phyloP scores from a whole-genome alignment of 2,797 vertebrate species.

The Cetoscarus ocellatus region DNA sequence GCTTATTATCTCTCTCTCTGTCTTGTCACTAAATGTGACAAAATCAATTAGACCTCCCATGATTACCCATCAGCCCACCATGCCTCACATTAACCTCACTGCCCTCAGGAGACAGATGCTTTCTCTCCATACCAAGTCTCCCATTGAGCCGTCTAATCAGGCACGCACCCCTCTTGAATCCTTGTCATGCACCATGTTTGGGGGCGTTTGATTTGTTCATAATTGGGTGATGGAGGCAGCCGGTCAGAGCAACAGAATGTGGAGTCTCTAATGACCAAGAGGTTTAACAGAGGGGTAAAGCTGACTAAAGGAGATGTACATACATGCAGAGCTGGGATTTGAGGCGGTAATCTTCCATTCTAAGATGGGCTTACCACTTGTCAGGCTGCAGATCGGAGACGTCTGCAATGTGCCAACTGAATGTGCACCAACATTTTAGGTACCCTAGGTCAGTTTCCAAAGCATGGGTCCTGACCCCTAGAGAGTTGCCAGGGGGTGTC shows the following conservation, averaged over 20 bases:
- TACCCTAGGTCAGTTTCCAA: not conserved
- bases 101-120: not conserved
- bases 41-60: conserved; percentile 32
- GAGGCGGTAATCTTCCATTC: conserved; percentile 74
- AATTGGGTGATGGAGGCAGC: conserved; percentile 6
- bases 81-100: not conserved
- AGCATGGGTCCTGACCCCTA: too few relatives aligned
- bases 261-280: conserved; percentile 68
- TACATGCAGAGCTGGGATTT: conserved; percentile 81
- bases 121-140: not conserved
- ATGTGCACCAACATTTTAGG: conserved; percentile 18
- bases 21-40: conserved; percentile 39
- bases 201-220: conserved; percentile 19
- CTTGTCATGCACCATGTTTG: not conserved
- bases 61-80: conserved; percentile 14
- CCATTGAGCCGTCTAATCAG: not conserved
- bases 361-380: conserved; percentile 78
- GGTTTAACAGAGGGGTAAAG: conserved; percentile 73
- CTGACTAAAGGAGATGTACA: conserved; percentile 78
- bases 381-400: conserved; percentile 66
- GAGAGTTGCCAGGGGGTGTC: too few relatives aligned
- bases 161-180: not conserved
- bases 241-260: conserved; percentile 26
- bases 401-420: conserved; percentile 46
- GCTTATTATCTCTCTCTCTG: conserved; percentile 37